A percentile compares a stretch with the other conserved stretches of the same genome.
Evolutionary conservation across 2,888 invertebrate species (phyloP).

Genomic region (Maniola hyperantus): DNA sequence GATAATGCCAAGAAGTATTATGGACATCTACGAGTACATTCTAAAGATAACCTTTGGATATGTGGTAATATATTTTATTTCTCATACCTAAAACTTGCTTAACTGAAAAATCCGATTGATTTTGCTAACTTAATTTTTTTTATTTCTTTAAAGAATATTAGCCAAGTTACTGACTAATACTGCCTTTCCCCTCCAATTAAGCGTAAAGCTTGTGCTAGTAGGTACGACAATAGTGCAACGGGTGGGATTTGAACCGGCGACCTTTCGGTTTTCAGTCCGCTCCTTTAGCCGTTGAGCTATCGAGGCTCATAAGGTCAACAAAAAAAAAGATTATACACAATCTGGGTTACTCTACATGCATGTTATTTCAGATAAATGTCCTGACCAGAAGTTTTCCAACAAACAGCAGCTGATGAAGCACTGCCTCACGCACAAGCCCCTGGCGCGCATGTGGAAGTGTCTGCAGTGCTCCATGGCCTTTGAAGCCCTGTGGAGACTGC

Average conservation of each 20-base stretch:
- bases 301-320: no score
- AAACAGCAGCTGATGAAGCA: slow-evolving; percentile 76
- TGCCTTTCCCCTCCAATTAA: no score
- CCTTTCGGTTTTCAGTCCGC: no score
- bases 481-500: slow-evolving; percentile 69
- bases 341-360: no score
- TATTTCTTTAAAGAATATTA: no score
- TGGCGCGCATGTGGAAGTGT: slow-evolving; percentile 70
- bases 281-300: no score
- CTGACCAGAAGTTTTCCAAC: slow-evolving; percentile 66
- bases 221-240: no score
- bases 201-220: no score
- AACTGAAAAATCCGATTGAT: not conserved
- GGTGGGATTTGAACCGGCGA: no score
- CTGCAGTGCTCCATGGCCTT: slow-evolving; percentile 70
- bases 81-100: not conserved
- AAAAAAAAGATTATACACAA: no score
- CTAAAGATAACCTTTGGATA: slow-evolving; percentile 72
- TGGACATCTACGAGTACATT: slow-evolving; percentile 74
- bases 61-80: slow-evolving; percentile 59
- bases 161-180: no score
- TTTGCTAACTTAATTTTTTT: no score
- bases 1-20: slow-evolving; percentile 77
- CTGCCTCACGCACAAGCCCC: slow-evolving; percentile 63
- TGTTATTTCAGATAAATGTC: slow-evolving; percentile 63